phyloP scores from a whole-genome alignment of 2,113 vertebrate species.

The Castor canadensis region DNA sequence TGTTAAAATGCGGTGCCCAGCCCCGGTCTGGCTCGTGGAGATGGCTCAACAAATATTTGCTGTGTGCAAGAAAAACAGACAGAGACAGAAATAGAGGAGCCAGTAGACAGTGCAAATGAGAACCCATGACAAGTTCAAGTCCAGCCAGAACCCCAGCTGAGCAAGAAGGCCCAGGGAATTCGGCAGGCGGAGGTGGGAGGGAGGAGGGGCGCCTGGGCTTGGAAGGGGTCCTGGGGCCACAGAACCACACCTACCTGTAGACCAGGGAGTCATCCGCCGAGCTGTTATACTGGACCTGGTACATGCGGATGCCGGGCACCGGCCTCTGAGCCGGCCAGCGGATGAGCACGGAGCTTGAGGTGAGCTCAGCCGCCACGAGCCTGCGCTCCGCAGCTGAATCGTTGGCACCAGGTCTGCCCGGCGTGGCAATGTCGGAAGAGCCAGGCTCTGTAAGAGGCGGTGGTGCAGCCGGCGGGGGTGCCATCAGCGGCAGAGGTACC shows the following conservation, averaged over 20 bases:
- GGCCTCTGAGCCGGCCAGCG: conserved; percentile 93
- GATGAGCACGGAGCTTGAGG: conserved; percentile 91
- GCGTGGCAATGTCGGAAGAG: conserved; percentile 94
- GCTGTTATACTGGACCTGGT: conserved; percentile 98
- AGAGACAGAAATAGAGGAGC: background rate
- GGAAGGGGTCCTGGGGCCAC: background rate
- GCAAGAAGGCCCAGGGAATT: background rate
- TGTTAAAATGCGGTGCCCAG: background rate
- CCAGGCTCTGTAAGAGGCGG: conserved; percentile 84
- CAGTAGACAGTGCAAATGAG: background rate
- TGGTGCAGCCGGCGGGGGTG: conserved; percentile 78
- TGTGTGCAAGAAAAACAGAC: background rate
- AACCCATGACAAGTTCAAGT: background rate
- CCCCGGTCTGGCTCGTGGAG: background rate
- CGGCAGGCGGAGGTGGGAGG: background rate
- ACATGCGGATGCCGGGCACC: conserved; percentile 94
- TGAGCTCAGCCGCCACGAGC: conserved; percentile 87
- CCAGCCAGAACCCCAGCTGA: background rate
- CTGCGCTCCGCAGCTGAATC: conserved; percentile 86
- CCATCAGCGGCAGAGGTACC: conserved; percentile 91
- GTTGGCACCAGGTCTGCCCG: conserved; percentile 90
- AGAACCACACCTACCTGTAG: conserved; percentile 89
- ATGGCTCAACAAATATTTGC: background rate
- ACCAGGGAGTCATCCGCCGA: conserved; percentile 93
- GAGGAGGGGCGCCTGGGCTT: background rate